Conservation (phyloP, 2,113 vertebrate genomes). For the Toxotes jaculatrix region DNA sequence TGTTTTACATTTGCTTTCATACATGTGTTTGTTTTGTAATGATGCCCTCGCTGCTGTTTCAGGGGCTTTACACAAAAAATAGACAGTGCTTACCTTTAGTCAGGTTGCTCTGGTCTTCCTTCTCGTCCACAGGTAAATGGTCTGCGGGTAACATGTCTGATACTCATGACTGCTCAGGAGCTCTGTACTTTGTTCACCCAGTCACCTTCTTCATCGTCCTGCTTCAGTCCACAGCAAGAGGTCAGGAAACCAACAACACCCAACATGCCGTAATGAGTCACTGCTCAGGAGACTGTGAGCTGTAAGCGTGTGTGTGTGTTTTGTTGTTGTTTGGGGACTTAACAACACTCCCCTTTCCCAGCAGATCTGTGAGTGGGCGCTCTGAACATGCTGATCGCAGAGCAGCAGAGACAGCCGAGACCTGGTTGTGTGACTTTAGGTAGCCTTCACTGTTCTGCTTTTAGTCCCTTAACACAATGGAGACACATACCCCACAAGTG, state of each 20-base stretch:
- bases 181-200: not conserved
- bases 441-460: conserved; percentile 57
- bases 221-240: conserved; percentile 29
- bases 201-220: conserved; percentile 13
- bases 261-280: conserved; percentile 63
- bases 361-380: not conserved
- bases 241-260: conserved; percentile 68
- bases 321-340: conserved; percentile 41
- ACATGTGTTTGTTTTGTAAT: not conserved
- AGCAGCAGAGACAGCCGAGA: not conserved
- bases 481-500: conserved; percentile 73
- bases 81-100: conserved; percentile 58
- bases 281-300: conserved; percentile 47
- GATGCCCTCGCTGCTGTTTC: not conserved
- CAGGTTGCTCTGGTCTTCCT: conserved; percentile 9
- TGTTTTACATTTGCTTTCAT: not conserved
- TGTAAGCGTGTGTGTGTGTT: conserved; percentile 30
- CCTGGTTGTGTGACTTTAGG: conserved; percentile 27
- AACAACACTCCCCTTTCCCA: conserved; percentile 49
- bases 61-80: not conserved
- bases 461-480: conserved; percentile 72
- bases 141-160: conserved; percentile 64
- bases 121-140: conserved; percentile 23
- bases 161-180: conserved; percentile 47
- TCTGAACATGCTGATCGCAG: conserved; percentile 39